Percentiles rank a stretch among this genome's conserved stretches.
phyloP scores from a whole-genome alignment of 2,888 invertebrate species.

The Troilus luridus region DNA sequence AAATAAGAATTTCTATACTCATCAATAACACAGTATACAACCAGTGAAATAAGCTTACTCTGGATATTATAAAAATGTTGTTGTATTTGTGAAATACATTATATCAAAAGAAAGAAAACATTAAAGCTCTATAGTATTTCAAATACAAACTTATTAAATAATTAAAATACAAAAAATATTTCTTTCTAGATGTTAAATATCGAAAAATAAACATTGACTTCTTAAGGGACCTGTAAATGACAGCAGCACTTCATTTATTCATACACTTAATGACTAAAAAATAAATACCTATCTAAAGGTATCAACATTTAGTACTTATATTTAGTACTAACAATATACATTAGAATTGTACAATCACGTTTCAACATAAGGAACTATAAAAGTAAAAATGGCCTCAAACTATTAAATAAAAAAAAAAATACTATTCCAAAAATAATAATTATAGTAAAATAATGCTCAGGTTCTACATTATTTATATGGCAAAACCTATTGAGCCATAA shows the following conservation, averaged over 20 bases:
- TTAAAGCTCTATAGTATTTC: not conserved
- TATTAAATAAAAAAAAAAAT: not conserved
- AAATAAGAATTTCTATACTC: not conserved
- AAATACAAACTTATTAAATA: not conserved
- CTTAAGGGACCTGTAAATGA: not conserved
- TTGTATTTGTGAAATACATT: not conserved
- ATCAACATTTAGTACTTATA: not conserved
- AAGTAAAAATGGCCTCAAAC: slow-evolving; percentile 20
- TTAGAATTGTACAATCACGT: not conserved
- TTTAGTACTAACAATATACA: not conserved
- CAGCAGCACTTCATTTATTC: not conserved
- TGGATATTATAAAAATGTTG: not conserved
- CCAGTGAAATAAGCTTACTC: not conserved
- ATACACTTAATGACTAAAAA: slow-evolving; percentile 13
- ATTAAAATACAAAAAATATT: slow-evolving; percentile 17
- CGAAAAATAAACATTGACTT: slow-evolving; percentile 19
- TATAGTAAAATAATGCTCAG: not conserved
- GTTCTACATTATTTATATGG: not conserved
- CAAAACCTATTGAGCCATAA: slow-evolving; percentile 12
- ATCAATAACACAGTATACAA: not conserved
- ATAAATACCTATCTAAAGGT: slow-evolving; percentile 1
- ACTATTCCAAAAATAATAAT: not conserved
- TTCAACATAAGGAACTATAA: not conserved
- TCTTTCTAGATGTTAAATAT: not conserved
- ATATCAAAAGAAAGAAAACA: not conserved